phyloP scores from a whole-genome alignment of 1,140 invertebrate species.

The Monomorium pharaonis region DNA sequence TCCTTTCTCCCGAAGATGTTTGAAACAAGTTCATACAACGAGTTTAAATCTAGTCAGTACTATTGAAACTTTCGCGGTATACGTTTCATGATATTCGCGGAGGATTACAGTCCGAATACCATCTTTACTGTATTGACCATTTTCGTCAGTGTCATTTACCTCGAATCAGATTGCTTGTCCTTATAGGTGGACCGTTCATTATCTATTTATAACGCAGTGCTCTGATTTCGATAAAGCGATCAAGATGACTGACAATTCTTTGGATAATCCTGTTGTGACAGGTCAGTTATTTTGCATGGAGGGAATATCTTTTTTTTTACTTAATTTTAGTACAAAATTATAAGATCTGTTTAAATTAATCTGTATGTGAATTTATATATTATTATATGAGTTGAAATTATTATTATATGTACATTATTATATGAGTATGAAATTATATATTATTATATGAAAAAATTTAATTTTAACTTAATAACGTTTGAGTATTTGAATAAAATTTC shows the following conservation, averaged over 20 bases:
- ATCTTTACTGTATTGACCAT: background rate
- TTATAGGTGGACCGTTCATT: background rate
- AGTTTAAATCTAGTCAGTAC: background rate
- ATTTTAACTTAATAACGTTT: too few relatives aligned
- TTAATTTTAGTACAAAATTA: background rate
- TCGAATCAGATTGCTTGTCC: background rate
- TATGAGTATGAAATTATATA: too few relatives aligned
- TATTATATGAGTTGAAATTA: too few relatives aligned
- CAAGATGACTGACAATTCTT: background rate
- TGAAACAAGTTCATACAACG: background rate
- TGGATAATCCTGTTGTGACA: background rate
- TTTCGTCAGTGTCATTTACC: too few relatives aligned
- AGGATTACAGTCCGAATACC: background rate
- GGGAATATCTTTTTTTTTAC: background rate
- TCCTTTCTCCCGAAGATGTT: constrained; percentile 21
- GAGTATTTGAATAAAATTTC: too few relatives aligned
- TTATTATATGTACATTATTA: too few relatives aligned
- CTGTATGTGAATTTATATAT: too few relatives aligned
- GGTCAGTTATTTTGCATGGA: constrained; percentile 7
- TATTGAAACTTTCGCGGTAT: background rate
- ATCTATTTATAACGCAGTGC: background rate
- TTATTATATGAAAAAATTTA: too few relatives aligned
- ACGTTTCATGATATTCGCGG: background rate
- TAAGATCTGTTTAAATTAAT: too few relatives aligned
- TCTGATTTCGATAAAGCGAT: background rate